These are phyloP conservation scores for Pecten maximus DNA, from an alignment of 2,888 invertebrate genomes.

Conservation along the genomic window DNA sequence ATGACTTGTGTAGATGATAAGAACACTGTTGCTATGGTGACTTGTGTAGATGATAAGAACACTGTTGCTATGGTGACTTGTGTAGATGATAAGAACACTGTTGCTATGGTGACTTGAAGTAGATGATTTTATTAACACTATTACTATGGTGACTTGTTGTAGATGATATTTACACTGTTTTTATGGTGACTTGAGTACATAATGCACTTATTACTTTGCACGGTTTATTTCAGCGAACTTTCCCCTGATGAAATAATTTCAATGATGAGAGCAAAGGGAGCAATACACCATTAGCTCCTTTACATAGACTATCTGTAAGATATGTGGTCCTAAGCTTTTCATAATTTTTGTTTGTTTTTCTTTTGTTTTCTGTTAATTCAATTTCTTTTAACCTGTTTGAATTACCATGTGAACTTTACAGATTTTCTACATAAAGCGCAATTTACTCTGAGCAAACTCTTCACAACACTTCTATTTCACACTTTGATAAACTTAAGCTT, in stretches of 20 bases:
- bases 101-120: too few relatives aligned
- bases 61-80: not conserved
- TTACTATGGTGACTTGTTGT: not conserved
- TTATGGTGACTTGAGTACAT: not conserved
- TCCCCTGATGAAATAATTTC: not conserved
- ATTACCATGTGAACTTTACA: not conserved
- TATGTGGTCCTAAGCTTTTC: not conserved
- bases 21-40: conserved; percentile 2
- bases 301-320: not conserved
- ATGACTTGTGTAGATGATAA: not conserved
- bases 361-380: not conserved
- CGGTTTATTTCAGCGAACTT: not conserved
- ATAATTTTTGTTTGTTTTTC: not conserved
- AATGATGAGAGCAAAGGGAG: conserved; percentile 28
- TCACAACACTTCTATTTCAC: not conserved
- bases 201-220: not conserved
- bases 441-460: too few relatives aligned
- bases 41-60: not conserved
- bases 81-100: too few relatives aligned
- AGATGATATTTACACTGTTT: not conserved
- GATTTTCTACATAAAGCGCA: too few relatives aligned
- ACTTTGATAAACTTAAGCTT: too few relatives aligned
- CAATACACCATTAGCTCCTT: not conserved
- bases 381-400: not conserved
- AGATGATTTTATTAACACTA: too few relatives aligned